Percentiles rank a stretch among this genome's conserved stretches.
Evolutionary conservation across 2,113 vertebrate genomes (phyloP).

Genomic region (Microtus oregoni): DNA sequence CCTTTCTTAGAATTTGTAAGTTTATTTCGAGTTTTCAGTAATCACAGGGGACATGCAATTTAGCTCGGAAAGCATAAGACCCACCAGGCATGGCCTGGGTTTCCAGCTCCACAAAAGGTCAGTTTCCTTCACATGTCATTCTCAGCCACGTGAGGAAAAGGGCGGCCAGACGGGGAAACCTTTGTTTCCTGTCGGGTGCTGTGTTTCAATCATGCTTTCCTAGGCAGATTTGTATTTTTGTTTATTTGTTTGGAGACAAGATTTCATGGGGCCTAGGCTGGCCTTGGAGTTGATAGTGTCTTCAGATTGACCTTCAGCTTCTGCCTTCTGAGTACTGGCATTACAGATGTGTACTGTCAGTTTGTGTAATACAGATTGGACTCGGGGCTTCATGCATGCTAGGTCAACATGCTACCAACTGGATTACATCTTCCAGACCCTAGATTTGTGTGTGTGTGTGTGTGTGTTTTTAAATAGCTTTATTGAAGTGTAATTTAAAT

Average conservation of each 20-base stretch:
- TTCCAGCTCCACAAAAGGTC: background rate
- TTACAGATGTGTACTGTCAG: too few relatives aligned
- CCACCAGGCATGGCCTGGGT: background rate
- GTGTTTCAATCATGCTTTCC: background rate
- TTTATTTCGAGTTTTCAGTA: conserved; percentile 23
- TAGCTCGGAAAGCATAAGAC: conserved; percentile 19
- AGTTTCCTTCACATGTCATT: background rate
- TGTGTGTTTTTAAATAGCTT: background rate
- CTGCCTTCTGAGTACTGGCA: background rate
- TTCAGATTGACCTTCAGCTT: background rate
- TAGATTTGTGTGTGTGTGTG: background rate
- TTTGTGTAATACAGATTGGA: background rate
- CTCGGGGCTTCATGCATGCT: background rate
- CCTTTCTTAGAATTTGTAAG: conserved; percentile 46
- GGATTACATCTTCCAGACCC: background rate
- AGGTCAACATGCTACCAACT: background rate
- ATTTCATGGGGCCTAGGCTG: background rate
- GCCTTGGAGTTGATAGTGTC: background rate
- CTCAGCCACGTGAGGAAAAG: background rate
- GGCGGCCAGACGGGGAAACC: background rate
- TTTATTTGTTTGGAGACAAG: background rate
- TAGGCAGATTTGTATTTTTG: background rate
- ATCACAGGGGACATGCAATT: background rate
- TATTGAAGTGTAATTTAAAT: conserved; percentile 1
- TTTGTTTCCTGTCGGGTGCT: background rate